Percentiles rank a stretch among this genome's conserved stretches.
These are phyloP conservation scores for Anadara kagoshimensis DNA, from an alignment of 1,140 invertebrate species.

Conservation along the genomic window DNA sequence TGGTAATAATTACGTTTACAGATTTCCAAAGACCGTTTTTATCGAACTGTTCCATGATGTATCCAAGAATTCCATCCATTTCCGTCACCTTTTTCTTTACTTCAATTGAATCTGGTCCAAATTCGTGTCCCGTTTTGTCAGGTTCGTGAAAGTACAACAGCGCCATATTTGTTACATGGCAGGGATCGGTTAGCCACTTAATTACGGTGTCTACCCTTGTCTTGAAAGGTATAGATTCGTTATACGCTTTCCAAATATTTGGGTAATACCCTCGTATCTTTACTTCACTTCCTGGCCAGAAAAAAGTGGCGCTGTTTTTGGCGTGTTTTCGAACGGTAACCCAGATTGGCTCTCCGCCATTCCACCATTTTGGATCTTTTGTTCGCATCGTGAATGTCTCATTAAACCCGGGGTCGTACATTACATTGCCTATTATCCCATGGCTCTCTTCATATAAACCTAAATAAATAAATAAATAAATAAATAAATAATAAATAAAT, in stretches of 20 bases:
- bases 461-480: too few relatives aligned
- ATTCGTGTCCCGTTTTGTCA: constrained; percentile 77
- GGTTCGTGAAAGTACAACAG: constrained; percentile 85
- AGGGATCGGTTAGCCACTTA: constrained; percentile 80
- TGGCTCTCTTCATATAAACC: constrained; percentile 84
- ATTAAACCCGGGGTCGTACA: constrained; percentile 78
- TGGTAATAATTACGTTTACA: constrained; percentile 82
- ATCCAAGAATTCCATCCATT: constrained; percentile 57
- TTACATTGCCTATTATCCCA: constrained; percentile 83
- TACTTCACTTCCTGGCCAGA: constrained; percentile 57
- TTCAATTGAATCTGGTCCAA: constrained; percentile 68
- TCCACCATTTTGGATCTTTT: constrained; percentile 57
- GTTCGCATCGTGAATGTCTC: constrained; percentile 69
- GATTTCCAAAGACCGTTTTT: constrained; percentile 73
- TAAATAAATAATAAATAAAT: too few relatives aligned
- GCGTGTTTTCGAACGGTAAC: constrained; percentile 60
- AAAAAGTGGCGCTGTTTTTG: constrained; percentile 49
- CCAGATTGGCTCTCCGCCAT: constrained; percentile 67
- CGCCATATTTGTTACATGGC: constrained; percentile 77
- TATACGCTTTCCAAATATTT: constrained; percentile 41
- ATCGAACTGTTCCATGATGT: constrained; percentile 62
- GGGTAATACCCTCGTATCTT: constrained; percentile 51
- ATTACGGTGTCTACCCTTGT: constrained; percentile 79
- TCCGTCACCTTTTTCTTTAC: constrained; percentile 57
- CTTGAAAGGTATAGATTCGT: constrained; percentile 68